These are phyloP conservation scores for Carpatolechia fugitivella DNA, from an alignment of 2,888 invertebrate species.

Conservation along the genomic window DNA sequence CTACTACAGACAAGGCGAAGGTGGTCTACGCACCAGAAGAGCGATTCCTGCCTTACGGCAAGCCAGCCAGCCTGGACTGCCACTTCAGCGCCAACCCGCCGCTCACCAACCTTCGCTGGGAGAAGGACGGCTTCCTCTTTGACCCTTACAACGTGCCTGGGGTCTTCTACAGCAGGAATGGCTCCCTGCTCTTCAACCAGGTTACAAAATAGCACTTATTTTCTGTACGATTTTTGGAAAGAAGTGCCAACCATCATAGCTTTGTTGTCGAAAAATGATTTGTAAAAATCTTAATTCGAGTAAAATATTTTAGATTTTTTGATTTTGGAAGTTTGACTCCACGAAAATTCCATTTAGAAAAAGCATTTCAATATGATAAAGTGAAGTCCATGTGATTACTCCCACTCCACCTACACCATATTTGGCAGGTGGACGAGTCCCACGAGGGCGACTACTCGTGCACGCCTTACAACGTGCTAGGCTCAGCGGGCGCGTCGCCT, in stretches of 20 bases:
- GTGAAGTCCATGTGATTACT: too few species aligned
- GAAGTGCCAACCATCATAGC: too few species aligned
- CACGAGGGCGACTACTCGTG: slow-evolving; percentile 95
- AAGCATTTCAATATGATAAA: too few species aligned
- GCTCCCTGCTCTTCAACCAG: slow-evolving; percentile 89
- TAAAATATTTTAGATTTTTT: too few species aligned
- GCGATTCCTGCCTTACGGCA: slow-evolving; percentile 90
- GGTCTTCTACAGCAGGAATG: slow-evolving; percentile 90
- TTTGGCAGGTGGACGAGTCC: slow-evolving; percentile 84
- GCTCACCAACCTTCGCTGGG: slow-evolving; percentile 93
- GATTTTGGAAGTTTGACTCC: too few species aligned
- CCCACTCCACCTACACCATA: too few species aligned
- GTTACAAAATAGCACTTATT: slow-evolving; percentile 32
- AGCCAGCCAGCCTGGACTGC: slow-evolving; percentile 91
- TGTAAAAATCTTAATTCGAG: too few species aligned
- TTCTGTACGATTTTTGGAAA: too few species aligned
- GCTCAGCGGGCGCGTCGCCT: slow-evolving; percentile 90
- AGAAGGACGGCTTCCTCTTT: slow-evolving; percentile 94
- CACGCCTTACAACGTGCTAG: slow-evolving; percentile 93
- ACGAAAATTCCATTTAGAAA: too few species aligned
- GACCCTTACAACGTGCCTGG: slow-evolving; percentile 94
- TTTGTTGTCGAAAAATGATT: too few species aligned
- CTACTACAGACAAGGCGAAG: slow-evolving; percentile 91
- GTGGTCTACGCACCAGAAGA: slow-evolving; percentile 92
- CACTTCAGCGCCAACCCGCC: slow-evolving; percentile 96